phyloP scores from a whole-genome alignment of 2,888 invertebrate genomes.

The Ypsolopha sequella region DNA sequence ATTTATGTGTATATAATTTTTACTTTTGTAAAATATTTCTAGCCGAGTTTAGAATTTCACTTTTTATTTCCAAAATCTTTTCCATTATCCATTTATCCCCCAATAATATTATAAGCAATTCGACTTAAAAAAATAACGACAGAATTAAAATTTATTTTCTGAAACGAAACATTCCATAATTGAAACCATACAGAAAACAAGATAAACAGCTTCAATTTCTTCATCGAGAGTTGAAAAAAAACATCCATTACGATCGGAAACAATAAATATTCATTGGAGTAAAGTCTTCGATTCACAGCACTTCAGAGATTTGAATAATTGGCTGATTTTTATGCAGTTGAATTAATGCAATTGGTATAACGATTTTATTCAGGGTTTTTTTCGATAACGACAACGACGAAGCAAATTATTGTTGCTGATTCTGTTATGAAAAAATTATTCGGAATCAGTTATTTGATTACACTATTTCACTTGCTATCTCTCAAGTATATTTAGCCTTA shows the following conservation, averaged over 20 bases:
- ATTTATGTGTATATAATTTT: no score
- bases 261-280: slow-evolving; percentile 63
- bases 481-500: no score
- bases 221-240: slow-evolving; percentile 6
- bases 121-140: no score
- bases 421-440: slow-evolving; percentile 6
- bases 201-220: not conserved
- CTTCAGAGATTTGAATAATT: slow-evolving; percentile 61
- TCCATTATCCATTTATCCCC: no score
- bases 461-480: not conserved
- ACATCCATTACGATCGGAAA: slow-evolving; percentile 35
- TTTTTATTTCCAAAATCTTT: no score
- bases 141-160: no score
- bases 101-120: no score
- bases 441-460: not conserved
- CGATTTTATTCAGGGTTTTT: slow-evolving; percentile 40
- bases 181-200: no score
- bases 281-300: slow-evolving; percentile 50
- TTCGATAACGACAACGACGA: slow-evolving; percentile 26
- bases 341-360: slow-evolving; percentile 63
- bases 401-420: slow-evolving; percentile 13
- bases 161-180: no score
- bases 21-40: no score
- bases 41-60: no score
- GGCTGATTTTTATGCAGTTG: slow-evolving; percentile 68